Evolutionary conservation across 2,888 invertebrate species (phyloP).

Genomic region (Dryadula phaetusa): DNA sequence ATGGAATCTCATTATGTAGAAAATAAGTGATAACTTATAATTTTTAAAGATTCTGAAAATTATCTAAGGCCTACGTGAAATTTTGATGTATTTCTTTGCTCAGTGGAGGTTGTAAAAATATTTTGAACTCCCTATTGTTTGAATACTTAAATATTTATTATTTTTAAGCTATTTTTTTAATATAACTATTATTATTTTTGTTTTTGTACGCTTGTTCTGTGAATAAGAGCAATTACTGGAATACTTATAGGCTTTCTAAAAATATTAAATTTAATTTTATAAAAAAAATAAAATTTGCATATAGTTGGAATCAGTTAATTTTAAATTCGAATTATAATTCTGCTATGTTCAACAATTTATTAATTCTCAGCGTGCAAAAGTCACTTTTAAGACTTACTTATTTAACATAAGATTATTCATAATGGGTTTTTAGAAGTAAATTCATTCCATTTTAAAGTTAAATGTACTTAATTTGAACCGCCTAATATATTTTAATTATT

Average conservation of each 20-base stretch:
- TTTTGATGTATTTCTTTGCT: conserved; percentile 69
- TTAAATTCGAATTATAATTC: no score
- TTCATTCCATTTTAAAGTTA: background rate
- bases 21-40: conserved; percentile 32
- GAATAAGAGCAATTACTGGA: conserved; percentile 34
- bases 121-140: conserved; percentile 44
- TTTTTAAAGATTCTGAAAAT: conserved; percentile 16
- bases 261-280: background rate
- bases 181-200: conserved; percentile 1
- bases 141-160: conserved; percentile 42
- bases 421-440: background rate
- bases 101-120: conserved; percentile 75
- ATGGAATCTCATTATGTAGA: conserved; percentile 18
- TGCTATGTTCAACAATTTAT: no score
- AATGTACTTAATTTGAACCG: conserved; percentile 18
- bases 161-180: conserved; percentile 35
- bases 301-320: no score
- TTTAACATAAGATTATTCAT: no score
- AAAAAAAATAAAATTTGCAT: no score
- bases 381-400: no score
- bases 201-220: conserved; percentile 26
- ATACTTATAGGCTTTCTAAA: background rate
- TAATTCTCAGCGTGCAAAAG: no score
- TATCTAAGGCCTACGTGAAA: conserved; percentile 51
- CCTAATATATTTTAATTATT: conserved; percentile 4